Percentiles rank a stretch among this genome's conserved stretches.
Conservation (phyloP, 1,140 invertebrate genomes). For the Physella acuta region DNA sequence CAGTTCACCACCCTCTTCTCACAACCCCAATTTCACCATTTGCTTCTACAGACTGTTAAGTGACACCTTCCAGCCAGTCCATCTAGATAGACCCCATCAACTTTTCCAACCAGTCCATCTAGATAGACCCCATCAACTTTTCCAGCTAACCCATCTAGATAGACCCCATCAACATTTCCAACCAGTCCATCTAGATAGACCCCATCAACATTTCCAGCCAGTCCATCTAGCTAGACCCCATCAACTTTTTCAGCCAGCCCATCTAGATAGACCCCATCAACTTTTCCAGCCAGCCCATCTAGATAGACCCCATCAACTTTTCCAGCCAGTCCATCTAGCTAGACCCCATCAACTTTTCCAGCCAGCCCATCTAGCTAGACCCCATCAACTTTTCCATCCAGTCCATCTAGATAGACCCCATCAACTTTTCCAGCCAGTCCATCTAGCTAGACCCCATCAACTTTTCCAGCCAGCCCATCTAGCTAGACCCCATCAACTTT, state of each 20-base stretch:
- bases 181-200: not conserved
- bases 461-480: too few relatives aligned
- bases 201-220: not conserved
- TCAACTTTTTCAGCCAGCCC: not conserved
- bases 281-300: too few relatives aligned
- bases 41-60: not conserved
- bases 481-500: too few relatives aligned
- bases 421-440: not conserved
- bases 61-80: not conserved
- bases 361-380: not conserved
- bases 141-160: not conserved
- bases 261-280: not conserved
- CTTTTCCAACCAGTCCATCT: not conserved
- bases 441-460: too few relatives aligned
- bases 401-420: not conserved
- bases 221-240: not conserved
- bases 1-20: not conserved
- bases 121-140: not conserved
- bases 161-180: not conserved
- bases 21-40: not conserved
- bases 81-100: not conserved
- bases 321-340: not conserved
- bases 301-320: not conserved
- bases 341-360: not conserved
- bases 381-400: not conserved